Evolutionary conservation across 2,797 vertebrate species (phyloP), one percentile per base, ranked within the genome.

Genomic region (Florisuga fusca): DNA sequence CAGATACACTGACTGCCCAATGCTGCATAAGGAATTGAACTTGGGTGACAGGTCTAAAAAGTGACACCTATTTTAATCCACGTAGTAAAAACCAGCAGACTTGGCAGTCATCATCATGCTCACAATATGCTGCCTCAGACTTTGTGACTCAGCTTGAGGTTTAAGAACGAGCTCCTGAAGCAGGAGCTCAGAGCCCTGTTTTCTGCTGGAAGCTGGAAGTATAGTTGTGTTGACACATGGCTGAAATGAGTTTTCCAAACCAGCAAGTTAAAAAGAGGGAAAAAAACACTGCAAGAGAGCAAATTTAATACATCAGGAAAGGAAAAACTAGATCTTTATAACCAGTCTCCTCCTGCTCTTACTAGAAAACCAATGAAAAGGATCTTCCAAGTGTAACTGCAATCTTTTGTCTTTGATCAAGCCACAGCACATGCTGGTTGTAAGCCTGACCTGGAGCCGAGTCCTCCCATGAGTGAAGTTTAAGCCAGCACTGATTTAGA

Each of bases 341-440:
- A 55, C n/a, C 55, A 62, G 64, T 22, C 73, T 62, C 53, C 48
- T 69, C 11, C 15, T 51, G 16, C 43, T 86, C 16, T 11, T 36
- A 46, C 58, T 81, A 62, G 29, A 79, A 85, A 87, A 58, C 23
- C 21, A 58, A 57, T 6, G 33, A 73, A 92, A 91, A 76, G 21
- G 20, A 38, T 63, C 87, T 90, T 83, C 62, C 77, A 63, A 81
- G 53, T 9, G 17, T 43, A 74, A 69, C 45, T 41, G 43, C 77
- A 88, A 23, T 62, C 33, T 61, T 93, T 75, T 63, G 33, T 41
- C 51, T 75, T 84, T 82, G 71, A 58, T 59, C n/a, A 55, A 59
- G 50, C 22, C 29, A 16, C 31, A 53, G 75, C 50, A 48, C 0
- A 1, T 0, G 0, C 7, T 50, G 83, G 23, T 59, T 66, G 12